A percentile compares a stretch with the other conserved stretches of the same genome.
These are phyloP conservation scores for Minunthozetes semirufus DNA, from an alignment of 2,888 invertebrate species.

Conservation along the genomic window DNA sequence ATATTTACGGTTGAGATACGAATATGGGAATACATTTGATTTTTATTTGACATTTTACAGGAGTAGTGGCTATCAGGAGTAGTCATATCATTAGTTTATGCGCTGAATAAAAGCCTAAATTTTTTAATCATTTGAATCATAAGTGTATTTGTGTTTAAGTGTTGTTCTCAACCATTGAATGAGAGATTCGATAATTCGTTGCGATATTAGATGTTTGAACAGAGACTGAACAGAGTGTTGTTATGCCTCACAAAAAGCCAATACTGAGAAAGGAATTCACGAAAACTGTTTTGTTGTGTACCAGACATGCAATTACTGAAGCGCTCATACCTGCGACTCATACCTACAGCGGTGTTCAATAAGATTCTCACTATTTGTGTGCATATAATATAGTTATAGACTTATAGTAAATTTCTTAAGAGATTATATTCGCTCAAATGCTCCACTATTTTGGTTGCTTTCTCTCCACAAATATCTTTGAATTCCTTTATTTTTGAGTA, in stretches of 20 bases:
- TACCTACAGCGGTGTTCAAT: conserved; percentile 19
- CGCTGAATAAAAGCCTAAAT: not conserved
- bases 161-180: not conserved
- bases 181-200: not conserved
- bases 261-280: conserved; percentile 1
- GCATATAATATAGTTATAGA: not conserved
- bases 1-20: too few species aligned
- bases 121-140: not conserved
- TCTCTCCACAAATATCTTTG: not conserved
- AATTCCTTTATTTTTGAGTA: not conserved
- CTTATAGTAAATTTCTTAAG: not conserved
- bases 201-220: not conserved
- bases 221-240: not conserved
- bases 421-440: not conserved
- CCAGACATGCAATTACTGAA: conserved; percentile 20
- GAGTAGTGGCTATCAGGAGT: too few species aligned
- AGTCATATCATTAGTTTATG: too few species aligned
- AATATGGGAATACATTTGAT: too few species aligned
- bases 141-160: not conserved
- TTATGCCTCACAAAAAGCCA: not conserved
- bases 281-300: not conserved
- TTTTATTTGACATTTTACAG: too few species aligned
- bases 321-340: not conserved
- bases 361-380: not conserved
- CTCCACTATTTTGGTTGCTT: not conserved